A percentile compares a stretch with the other conserved stretches of the same genome.
These are phyloP conservation scores for Dryobotodes eremita DNA, from an alignment of 2,888 invertebrate genomes.

Conservation along the genomic window DNA sequence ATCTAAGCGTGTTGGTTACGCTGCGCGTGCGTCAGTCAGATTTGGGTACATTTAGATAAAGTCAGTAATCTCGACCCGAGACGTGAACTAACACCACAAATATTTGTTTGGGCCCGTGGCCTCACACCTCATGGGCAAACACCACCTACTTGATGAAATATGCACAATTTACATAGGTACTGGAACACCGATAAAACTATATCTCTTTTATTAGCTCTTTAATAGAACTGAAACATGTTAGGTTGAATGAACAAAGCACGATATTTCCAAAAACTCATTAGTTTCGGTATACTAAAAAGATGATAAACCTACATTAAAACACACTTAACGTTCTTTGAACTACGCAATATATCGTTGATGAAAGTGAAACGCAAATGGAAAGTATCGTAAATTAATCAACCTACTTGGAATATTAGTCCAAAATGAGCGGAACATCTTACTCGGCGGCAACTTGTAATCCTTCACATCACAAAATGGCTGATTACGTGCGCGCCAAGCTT, in stretches of 20 bases:
- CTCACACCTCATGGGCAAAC: conserved; percentile 72
- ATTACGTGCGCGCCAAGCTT: conserved; percentile 67
- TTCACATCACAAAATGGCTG: conserved; percentile 71
- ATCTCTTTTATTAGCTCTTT: conserved; percentile 16
- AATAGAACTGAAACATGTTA: conserved; percentile 7
- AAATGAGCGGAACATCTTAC: conserved; percentile 61
- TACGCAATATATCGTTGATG: conserved; percentile 30
- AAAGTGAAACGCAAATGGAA: conserved; percentile 47
- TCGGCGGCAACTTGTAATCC: conserved; percentile 70
- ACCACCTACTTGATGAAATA: conserved; percentile 62
- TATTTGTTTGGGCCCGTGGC: conserved; percentile 81
- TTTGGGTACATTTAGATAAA: conserved; percentile 84
- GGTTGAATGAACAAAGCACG: background rate
- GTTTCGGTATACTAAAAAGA: conserved; percentile 5
- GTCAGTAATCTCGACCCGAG: conserved; percentile 82
- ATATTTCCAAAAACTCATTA: conserved; percentile 5
- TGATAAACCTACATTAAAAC: conserved; percentile 23
- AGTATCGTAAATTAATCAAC: conserved; percentile 60
- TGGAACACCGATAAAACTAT: conserved; percentile 48
- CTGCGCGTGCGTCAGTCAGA: conserved; percentile 75
- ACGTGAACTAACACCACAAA: conserved; percentile 81
- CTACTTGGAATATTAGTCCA: conserved; percentile 59
- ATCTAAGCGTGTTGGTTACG: conserved; percentile 56
- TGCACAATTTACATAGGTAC: conserved; percentile 57
- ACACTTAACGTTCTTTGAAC: conserved; percentile 24